These are phyloP conservation scores for Manis pentadactyla DNA, from an alignment of 2,797 vertebrate genomes.

Conservation along the genomic window DNA sequence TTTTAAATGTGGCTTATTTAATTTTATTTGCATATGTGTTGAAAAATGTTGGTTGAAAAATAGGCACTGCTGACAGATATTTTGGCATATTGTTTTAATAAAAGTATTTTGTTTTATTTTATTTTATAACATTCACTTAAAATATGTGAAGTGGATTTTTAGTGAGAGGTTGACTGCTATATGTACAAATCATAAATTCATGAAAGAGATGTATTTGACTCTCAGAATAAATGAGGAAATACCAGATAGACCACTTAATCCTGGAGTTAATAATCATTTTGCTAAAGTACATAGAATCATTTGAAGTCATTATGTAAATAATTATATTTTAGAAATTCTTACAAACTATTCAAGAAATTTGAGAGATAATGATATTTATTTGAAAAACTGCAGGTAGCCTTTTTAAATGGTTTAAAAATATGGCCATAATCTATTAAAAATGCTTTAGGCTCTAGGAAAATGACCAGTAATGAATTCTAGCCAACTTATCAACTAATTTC, in stretches of 20 bases:
- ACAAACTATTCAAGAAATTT: neutral
- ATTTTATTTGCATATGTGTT: neutral
- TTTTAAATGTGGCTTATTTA: neutral
- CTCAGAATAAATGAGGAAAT: neutral
- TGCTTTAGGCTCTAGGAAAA: neutral
- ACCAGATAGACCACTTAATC: neutral
- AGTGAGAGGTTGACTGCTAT: neutral
- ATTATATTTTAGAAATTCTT: constrained; percentile 4
- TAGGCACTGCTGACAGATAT: neutral
- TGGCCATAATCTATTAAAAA: neutral
- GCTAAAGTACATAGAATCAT: neutral
- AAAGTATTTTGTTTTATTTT: neutral
- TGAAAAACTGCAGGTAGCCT: neutral
- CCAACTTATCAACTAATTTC: neutral
- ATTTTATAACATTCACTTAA: neutral
- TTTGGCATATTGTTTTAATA: neutral
- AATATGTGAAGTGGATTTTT: neutral
- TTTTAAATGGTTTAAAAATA: constrained; percentile 37
- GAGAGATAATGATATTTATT: neutral
- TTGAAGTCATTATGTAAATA: constrained; percentile 7
- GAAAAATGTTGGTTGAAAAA: constrained; percentile 11
- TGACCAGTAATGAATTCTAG: constrained; percentile 15
- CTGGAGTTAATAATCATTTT: constrained; percentile 13
- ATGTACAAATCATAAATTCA: neutral
- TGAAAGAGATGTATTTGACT: neutral